Evolutionary conservation across 2,113 vertebrate genomes (phyloP).

Genomic region (Taurulus bubalis): DNA sequence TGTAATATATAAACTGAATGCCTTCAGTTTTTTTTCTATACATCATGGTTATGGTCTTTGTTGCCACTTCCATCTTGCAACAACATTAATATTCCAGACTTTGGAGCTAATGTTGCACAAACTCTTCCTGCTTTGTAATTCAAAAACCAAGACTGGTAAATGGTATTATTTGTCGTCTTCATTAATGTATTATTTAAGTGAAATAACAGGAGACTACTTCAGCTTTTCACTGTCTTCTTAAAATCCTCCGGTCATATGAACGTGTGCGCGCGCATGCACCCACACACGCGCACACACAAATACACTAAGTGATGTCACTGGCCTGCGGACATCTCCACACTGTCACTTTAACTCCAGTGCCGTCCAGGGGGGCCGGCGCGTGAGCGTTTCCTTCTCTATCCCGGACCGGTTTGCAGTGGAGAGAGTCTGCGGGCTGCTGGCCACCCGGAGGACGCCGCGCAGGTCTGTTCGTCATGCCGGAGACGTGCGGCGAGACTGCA

Average conservation of each 20-base stretch:
- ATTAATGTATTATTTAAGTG: neutral
- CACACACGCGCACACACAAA: neutral
- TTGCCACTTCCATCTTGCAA: neutral
- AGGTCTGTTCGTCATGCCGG: conserved; percentile 18
- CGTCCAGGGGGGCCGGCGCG: conserved; percentile 46
- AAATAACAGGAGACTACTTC: neutral
- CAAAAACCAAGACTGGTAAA: neutral
- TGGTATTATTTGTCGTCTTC: neutral
- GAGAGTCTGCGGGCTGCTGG: conserved; percentile 54
- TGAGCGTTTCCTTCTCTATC: conserved; percentile 13
- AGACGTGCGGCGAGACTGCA: conserved; percentile 13
- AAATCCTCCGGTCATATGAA: neutral
- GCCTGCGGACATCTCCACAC: conserved; percentile 52
- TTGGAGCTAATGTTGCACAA: neutral
- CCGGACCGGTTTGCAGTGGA: conserved; percentile 57
- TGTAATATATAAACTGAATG: neutral
- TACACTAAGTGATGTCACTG: conserved; percentile 57
- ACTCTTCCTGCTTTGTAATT: neutral
- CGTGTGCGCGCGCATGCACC: neutral
- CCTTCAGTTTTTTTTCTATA: no score
- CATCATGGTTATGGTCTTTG: neutral
- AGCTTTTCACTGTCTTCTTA: neutral
- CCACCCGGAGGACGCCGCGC: conserved; percentile 40
- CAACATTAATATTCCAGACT: neutral
- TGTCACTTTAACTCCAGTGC: conserved; percentile 81